phyloP scores from a whole-genome alignment of 2,888 invertebrate genomes.

The Gisinianus flammeolus region DNA sequence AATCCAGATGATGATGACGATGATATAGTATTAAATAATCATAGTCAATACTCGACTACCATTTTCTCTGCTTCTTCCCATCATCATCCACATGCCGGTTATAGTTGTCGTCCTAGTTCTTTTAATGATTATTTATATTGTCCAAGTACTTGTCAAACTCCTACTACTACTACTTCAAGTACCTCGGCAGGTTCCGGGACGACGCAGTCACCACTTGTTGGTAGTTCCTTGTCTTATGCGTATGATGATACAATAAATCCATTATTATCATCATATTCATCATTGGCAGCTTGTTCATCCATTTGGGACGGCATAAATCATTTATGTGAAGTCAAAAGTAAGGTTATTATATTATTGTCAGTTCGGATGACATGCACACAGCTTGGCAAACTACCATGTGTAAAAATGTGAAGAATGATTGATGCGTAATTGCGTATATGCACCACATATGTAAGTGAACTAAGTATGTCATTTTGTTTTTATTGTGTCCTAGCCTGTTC shows the following conservation, averaged over 20 bases:
- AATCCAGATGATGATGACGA: not conserved
- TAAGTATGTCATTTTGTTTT: no score
- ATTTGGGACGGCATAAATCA: slow-evolving; percentile 50
- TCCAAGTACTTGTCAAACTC: no score
- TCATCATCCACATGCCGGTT: no score
- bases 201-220: slow-evolving; percentile 27
- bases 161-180: slow-evolving; percentile 1
- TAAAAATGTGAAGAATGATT: no score
- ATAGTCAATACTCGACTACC: not conserved
- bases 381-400: no score
- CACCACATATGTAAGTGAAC: no score
- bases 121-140: no score
- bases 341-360: no score
- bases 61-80: slow-evolving; percentile 22
- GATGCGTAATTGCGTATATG: no score
- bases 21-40: not conserved
- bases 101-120: no score
- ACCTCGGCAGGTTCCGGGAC: not conserved
- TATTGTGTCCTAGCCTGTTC: no score
- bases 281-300: slow-evolving; percentile 43
- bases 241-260: not conserved
- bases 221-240: not conserved
- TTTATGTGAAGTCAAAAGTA: slow-evolving; percentile 47
- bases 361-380: no score
- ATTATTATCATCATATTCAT: not conserved